Conservation (phyloP, 2,888 invertebrate species). For the Synergus gifuensis region DNA sequence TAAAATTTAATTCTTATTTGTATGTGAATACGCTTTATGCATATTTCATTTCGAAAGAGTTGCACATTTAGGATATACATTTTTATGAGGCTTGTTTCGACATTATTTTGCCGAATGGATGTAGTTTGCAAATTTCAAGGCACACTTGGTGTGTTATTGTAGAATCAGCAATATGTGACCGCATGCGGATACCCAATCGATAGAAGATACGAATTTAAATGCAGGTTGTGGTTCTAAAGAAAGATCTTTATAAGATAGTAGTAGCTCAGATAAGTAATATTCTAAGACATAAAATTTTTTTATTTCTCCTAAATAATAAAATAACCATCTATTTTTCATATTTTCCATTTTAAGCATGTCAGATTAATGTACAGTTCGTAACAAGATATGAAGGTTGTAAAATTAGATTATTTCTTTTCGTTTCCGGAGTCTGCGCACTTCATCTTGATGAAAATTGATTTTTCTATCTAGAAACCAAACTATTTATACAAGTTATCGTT, state of each 20-base stretch:
- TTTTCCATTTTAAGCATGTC: not conserved
- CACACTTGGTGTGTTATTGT: constrained; percentile 33
- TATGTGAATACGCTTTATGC: not conserved
- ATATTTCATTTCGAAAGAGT: constrained; percentile 1
- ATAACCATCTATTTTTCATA: not conserved
- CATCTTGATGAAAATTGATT: not conserved
- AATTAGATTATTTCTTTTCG: not conserved
- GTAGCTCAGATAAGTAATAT: too few species aligned
- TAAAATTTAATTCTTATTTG: not conserved
- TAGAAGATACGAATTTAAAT: constrained; percentile 3
- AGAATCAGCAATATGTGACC: constrained; percentile 38
- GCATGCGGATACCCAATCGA: constrained; percentile 14
- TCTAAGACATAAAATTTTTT: not conserved
- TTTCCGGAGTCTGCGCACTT: not conserved
- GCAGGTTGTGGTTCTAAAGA: not conserved
- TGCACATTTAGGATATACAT: constrained; percentile 13
- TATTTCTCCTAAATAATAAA: not conserved
- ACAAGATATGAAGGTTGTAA: not conserved
- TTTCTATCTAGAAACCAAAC: not conserved
- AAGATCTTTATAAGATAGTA: not conserved
- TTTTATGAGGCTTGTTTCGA: constrained; percentile 21
- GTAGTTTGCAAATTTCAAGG: constrained; percentile 31
- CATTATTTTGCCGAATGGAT: constrained; percentile 4
- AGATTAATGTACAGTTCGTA: not conserved
- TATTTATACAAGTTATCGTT: not conserved